Evolutionary conservation across 2,888 invertebrate species (phyloP).

Genomic region (Philereme vetulata): DNA sequence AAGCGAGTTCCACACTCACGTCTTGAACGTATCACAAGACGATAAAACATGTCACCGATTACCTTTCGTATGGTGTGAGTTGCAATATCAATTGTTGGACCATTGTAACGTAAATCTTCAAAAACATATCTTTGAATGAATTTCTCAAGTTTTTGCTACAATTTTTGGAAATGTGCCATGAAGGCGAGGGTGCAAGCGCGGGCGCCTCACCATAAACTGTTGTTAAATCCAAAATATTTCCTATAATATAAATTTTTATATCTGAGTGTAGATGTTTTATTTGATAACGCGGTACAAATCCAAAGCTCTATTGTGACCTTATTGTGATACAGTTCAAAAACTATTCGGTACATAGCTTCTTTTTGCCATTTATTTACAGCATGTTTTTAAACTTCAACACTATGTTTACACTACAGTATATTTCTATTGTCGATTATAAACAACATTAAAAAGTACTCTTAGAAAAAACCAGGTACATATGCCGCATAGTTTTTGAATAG

Average conservation of each 20-base stretch:
- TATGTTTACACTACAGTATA: no score
- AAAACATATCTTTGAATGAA: conserved; percentile 27
- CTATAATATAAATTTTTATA: conserved; percentile 84
- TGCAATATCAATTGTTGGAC: conserved; percentile 12
- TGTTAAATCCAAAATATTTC: conserved; percentile 83
- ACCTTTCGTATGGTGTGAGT: background rate
- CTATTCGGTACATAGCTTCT: no score
- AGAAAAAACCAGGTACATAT: no score
- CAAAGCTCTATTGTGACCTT: no score
- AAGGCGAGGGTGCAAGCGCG: conserved; percentile 46
- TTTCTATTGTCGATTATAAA: no score
- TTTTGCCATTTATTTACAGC: no score
- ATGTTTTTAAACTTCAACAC: no score
- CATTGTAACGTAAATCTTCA: conserved; percentile 26
- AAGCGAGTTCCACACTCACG: background rate
- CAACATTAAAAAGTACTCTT: no score
- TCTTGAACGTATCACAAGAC: background rate
- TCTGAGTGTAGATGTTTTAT: conserved; percentile 66
- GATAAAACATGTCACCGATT: background rate
- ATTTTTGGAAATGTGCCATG: conserved; percentile 64
- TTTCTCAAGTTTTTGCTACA: conserved; percentile 21
- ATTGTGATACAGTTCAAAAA: no score
- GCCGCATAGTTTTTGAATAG: no score
- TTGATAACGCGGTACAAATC: conserved; percentile 1
- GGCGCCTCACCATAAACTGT: conserved; percentile 58